Conservation (phyloP, 2,797 vertebrate genomes). For the Xerus rutilus region DNA sequence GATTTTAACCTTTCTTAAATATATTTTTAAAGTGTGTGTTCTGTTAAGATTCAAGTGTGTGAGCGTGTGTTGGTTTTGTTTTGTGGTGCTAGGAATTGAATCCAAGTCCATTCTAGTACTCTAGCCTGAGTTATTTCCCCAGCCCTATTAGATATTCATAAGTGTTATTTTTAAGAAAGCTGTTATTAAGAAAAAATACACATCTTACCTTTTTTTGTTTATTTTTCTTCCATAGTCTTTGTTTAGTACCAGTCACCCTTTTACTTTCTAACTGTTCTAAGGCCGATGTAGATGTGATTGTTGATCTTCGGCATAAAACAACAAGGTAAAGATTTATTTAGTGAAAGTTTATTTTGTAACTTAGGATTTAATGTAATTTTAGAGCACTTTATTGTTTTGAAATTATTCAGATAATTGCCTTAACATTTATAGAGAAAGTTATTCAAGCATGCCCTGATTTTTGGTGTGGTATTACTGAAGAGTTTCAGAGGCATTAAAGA, state of each 20-base stretch:
- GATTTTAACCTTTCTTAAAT: neutral
- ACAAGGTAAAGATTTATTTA: constrained; percentile 89
- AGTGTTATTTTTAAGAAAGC: constrained; percentile 40
- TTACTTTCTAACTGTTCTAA: constrained; percentile 96
- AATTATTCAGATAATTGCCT: constrained; percentile 39
- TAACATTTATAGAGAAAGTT: neutral
- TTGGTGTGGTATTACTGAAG: neutral
- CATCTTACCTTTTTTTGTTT: neutral
- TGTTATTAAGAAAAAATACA: neutral
- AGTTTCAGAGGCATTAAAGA: neutral
- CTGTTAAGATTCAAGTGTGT: neutral
- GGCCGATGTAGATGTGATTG: constrained; percentile 95
- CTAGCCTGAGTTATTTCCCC: neutral
- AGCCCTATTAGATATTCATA: neutral
- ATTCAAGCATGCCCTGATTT: neutral
- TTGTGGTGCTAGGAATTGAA: neutral
- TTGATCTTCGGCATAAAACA: constrained; percentile 95
- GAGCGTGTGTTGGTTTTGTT: too few relatives aligned
- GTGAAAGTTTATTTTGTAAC: constrained; percentile 54
- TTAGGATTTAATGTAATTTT: constrained; percentile 27
- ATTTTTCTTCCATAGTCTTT: constrained; percentile 90
- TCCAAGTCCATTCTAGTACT: neutral
- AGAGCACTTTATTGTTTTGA: constrained; percentile 35
- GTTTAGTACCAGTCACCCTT: constrained; percentile 96
- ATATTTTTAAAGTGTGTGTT: constrained; percentile 41